Evolutionary conservation across 2,113 vertebrate genomes (phyloP).

Genomic region (Equus przewalskii): DNA sequence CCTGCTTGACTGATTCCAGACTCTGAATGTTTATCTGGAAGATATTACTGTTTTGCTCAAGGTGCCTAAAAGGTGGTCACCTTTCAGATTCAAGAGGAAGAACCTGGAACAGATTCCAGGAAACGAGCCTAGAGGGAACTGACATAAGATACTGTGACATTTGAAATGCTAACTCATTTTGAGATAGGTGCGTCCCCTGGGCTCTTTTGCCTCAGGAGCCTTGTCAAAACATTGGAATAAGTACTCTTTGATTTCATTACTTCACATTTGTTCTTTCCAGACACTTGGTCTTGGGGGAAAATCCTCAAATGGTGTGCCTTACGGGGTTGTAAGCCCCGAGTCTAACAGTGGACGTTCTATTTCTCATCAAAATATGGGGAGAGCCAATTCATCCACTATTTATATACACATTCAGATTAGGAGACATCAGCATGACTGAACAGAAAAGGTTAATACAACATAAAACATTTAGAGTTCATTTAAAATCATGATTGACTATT

Average conservation of each 20-base stretch:
- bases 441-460: slow-evolving; percentile 1
- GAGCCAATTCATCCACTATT: neutral
- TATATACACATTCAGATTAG: neutral
- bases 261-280: slow-evolving; percentile 13
- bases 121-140: neutral
- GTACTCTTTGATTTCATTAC: neutral
- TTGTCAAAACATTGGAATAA: slow-evolving; percentile 12
- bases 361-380: neutral
- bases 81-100: slow-evolving; percentile 6
- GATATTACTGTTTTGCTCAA: neutral
- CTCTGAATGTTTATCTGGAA: neutral
- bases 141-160: neutral
- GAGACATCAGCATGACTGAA: neutral
- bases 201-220: neutral
- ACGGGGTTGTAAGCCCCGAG: neutral
- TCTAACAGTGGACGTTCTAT: neutral
- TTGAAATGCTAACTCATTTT: slow-evolving; percentile 43
- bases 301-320: neutral
- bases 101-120: slow-evolving; percentile 27
- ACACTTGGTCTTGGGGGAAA: slow-evolving; percentile 9
- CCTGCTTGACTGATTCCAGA: neutral
- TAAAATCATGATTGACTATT: slow-evolving; percentile 37
- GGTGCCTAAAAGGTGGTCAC: neutral
- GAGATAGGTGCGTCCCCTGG: neutral
- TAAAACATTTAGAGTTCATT: slow-evolving; percentile 46